Evolutionary conservation across 2,797 vertebrate genomes (phyloP), one percentile per base, ranked within the genome.

Genomic region (Halcyon chelicuti): DNA sequence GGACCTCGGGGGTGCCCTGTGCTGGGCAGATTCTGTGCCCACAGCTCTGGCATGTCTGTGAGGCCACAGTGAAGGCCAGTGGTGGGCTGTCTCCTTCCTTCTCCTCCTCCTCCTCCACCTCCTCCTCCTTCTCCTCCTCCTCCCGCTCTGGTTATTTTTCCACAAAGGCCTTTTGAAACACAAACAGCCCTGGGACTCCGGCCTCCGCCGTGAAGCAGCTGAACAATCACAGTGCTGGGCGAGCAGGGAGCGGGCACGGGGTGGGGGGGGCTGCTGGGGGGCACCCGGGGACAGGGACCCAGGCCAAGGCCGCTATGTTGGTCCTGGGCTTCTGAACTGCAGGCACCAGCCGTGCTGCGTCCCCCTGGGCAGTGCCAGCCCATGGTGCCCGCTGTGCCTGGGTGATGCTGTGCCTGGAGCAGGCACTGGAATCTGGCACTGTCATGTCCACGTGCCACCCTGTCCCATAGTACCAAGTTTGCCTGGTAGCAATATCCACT

Each of bases 91-190:
- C 33, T 86, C 63, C 70, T 92, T 84, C 65, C 93, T 91, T 80
- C 76, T 95, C 89, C 63, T 42, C 39, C 35, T 80, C 49, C 33
- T 62, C 80, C 89, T 39, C 54, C 86, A 74, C 82, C 42, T 86
- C 57, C 37, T 73, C 79, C 88, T 57, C 60, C 86, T 79, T 74
- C 70, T 33, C 77, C 76, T 89, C 70, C 93, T 91, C 85, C 77
- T 93, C 77, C 77, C 2, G 49, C 91, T 89, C 12, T 31, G 70
- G 93, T 96, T 97, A 95, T 95, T 97, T 96, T 97, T 95, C 96
- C 93, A 96, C 95, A 96, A 96, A 96, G 95, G 93, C 94, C 92
- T 95, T 95, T 96, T 95, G 95, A 95, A 97, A 95, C 86, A 97
- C 96, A 96, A 96, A 96, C 96, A 95, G 92, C 93, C 88, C 95